Base-by-base conservation (phyloP, 2,113 vertebrate genomes). In the Phylloscopus whistleri region DNA sequence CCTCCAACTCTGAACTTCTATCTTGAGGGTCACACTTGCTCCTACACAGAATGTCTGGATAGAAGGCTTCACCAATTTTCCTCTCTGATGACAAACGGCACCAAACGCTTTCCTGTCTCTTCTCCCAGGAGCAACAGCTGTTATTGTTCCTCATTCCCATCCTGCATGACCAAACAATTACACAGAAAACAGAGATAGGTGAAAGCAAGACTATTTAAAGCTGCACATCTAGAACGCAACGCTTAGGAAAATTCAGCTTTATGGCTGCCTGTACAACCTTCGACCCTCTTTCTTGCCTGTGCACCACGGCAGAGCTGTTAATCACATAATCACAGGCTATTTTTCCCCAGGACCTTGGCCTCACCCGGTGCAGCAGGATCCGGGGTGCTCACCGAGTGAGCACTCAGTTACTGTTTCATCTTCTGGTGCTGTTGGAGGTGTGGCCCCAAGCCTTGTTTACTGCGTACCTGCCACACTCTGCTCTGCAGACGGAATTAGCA, bases 341-440 rank as follows among this genome's bases (percentile, higher is more conserved):
- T 93, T 93, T 92, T 68, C 91, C 56, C 20, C 1, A 1, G 84
- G 77, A 81, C 73, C 80, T 75, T 35, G 33, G 79, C 83, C 95
- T 96, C 96, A 92, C 80, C 80, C 91, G 74, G 73, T 7, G 56
- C 31, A 84, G 80, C 72, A 89, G 86, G 80, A 94, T 52, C 79
- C 4, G 8, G 1, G 1, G 43, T 28, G 63, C 86, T 93, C 83
- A 22, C 56, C 16, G 6, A 20, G 49, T 1, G 1, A 94, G 87
- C 62, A 68, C 37, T 37, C 19, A 52, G 31, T 48, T 31, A 20
- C 81, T 55, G 43, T 48, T 95, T 59, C 17, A 13, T 66, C 30
- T 63, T 64, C 86, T 76, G 0, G 8, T 0, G 0, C 60, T 80
- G 53, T 26, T 66, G 2, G 1, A 96, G 94, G 91, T 74, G 89